Conservation (phyloP, 2,888 invertebrate genomes). For the Drosophila prostipennis region DNA sequence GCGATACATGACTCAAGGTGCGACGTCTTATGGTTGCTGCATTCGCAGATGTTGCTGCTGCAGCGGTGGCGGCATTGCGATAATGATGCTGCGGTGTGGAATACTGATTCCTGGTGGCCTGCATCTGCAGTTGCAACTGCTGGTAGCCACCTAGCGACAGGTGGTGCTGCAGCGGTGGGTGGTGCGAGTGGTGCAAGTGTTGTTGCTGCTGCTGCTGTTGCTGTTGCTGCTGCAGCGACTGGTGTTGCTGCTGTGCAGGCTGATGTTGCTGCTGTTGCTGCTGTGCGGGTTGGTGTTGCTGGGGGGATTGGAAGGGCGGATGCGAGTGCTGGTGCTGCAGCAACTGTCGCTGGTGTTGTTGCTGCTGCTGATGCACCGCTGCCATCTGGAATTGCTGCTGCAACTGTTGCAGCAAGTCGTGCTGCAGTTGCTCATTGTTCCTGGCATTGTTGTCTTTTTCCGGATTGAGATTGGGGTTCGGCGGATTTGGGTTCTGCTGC, state of each 20-base stretch:
- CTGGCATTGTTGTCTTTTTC: constrained; percentile 25
- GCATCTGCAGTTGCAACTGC: constrained; percentile 43
- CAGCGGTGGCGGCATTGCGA: constrained; percentile 46
- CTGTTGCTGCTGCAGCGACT: constrained; percentile 40
- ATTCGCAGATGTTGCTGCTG: constrained; percentile 49
- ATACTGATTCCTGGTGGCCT: constrained; percentile 60
- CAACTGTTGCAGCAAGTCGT: constrained; percentile 70
- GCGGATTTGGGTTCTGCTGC: constrained; percentile 70
- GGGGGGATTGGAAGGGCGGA: constrained; percentile 61
- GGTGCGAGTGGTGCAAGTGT: constrained; percentile 56
- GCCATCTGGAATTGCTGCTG: constrained; percentile 66
- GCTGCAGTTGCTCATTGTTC: constrained; percentile 63
- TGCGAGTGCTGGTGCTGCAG: constrained; percentile 57
- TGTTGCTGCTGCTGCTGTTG: constrained; percentile 71
- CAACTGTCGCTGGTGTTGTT: constrained; percentile 52
- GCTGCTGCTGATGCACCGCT: constrained; percentile 42
- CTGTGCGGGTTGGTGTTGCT: constrained; percentile 63
- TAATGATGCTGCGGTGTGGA: constrained; percentile 78
- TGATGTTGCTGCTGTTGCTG: constrained; percentile 68
- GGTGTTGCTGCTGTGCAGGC: constrained; percentile 52
- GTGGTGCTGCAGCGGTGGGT: constrained; percentile 82
- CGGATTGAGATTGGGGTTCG: constrained; percentile 7
- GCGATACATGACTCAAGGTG: constrained; percentile 79
- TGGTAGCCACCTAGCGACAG: constrained; percentile 84
- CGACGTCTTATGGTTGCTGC: constrained; percentile 78